Evolutionary conservation across 2,113 vertebrate species (phyloP).

Genomic region (Calidris pygmaea): DNA sequence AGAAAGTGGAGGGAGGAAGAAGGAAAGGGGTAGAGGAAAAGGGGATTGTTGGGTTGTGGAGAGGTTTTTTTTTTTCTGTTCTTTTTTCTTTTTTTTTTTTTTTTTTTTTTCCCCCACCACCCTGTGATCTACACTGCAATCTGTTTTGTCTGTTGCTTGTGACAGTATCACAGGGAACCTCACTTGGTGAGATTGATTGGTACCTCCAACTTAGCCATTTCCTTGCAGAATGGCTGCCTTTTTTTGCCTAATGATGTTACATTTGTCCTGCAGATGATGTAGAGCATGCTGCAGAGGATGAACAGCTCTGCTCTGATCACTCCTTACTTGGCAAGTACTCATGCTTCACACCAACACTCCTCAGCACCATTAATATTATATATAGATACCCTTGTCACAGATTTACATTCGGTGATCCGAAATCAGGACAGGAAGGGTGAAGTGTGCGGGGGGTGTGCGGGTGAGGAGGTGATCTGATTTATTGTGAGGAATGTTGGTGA

Average conservation of each 20-base stretch:
- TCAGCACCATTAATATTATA: conserved; percentile 95
- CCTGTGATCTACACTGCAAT: conserved; percentile 69
- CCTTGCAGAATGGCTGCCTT: conserved; percentile 85
- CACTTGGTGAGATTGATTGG: conserved; percentile 87
- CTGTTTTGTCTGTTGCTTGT: conserved; percentile 76
- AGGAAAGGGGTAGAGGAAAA: background rate
- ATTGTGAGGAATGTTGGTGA: conserved; percentile 85
- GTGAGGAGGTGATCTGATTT: conserved; percentile 81
- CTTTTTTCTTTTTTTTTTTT: accelerated
- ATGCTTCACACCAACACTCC: conserved; percentile 81
- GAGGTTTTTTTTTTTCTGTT: accelerated
- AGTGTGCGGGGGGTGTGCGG: conserved; percentile 32
- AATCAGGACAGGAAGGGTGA: conserved; percentile 81
- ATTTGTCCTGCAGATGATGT: conserved; percentile 91
- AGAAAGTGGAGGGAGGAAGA: background rate
- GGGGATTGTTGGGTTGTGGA: background rate
- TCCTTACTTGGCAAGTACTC: conserved; percentile 89
- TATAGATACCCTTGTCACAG: conserved; percentile 98
- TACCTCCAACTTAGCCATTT: conserved; percentile 85
- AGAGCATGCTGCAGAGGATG: conserved; percentile 74
- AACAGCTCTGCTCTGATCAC: conserved; percentile 83
- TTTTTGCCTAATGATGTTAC: conserved; percentile 91
- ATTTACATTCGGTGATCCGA: conserved; percentile 89
- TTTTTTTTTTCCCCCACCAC: background rate
- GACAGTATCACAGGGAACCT: conserved; percentile 84